Evolutionary conservation across 2,888 invertebrate species (phyloP).

Genomic region (Malthinus seriepunctatus): DNA sequence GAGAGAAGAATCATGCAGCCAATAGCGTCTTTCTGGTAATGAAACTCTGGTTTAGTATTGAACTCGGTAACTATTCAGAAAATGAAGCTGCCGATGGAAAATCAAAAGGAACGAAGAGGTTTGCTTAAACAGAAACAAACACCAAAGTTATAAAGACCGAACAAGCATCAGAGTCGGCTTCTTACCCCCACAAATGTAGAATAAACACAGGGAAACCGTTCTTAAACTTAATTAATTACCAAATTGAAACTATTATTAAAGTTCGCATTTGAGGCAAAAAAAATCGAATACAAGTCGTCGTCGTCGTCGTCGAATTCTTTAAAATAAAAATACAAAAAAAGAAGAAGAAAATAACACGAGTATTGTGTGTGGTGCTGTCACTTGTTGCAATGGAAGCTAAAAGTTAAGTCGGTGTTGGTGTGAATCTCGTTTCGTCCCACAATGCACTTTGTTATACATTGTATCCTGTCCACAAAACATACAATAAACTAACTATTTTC

Average conservation of each 20-base stretch:
- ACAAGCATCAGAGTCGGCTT: constrained; percentile 30
- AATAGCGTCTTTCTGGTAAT: constrained; percentile 51
- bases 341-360: constrained; percentile 23
- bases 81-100: constrained; percentile 53
- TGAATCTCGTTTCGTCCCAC: constrained; percentile 28
- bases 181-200: constrained; percentile 45
- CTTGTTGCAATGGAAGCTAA: constrained; percentile 23
- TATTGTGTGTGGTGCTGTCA: constrained; percentile 31
- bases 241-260: constrained; percentile 50
- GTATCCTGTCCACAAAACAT: constrained; percentile 26
- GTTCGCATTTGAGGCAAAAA: constrained; percentile 27
- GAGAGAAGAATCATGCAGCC: constrained; percentile 52
- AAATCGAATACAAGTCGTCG: constrained; percentile 11
- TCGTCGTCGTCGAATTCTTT: constrained; percentile 18
- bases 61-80: constrained; percentile 51
- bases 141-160: constrained; percentile 51
- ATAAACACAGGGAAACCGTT: constrained; percentile 43
- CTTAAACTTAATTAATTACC: constrained; percentile 52
- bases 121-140: constrained; percentile 54
- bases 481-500: constrained; percentile 25
- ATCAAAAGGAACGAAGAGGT: constrained; percentile 54
- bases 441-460: constrained; percentile 27
- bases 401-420: constrained; percentile 26
- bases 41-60: constrained; percentile 50
- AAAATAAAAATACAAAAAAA: constrained; percentile 16